Evolutionary conservation across 1,140 invertebrate species (phyloP).

Genomic region (Polyergus mexicanus): DNA sequence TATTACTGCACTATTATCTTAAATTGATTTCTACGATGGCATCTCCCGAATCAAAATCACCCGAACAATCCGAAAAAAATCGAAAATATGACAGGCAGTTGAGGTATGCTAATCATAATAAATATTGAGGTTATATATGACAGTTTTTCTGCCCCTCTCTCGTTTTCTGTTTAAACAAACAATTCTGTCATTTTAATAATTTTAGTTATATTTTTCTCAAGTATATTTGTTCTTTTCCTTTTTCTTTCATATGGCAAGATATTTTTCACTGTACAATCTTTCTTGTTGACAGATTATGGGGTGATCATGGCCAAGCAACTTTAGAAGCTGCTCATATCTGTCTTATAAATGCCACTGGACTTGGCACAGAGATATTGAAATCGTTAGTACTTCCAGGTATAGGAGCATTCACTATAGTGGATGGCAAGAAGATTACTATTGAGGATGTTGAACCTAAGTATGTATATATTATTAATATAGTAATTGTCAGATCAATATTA

Average conservation of each 20-base stretch:
- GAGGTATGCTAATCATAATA: slow-evolving; percentile 86
- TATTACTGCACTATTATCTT: not conserved
- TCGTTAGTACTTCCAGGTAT: slow-evolving; percentile 97
- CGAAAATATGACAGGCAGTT: slow-evolving; percentile 96
- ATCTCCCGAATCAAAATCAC: slow-evolving; percentile 92
- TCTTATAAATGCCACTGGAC: slow-evolving; percentile 96
- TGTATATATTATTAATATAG: slow-evolving; percentile 70
- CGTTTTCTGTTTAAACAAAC: not conserved
- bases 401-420: slow-evolving; percentile 98
- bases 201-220: not conserved
- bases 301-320: slow-evolving; percentile 97
- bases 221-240: not conserved
- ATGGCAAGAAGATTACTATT: slow-evolving; percentile 94
- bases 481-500: no score
- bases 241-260: not conserved
- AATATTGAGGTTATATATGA: slow-evolving; percentile 41
- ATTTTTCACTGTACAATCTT: not conserved
- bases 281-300: slow-evolving; percentile 93
- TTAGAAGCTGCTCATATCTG: slow-evolving; percentile 97
- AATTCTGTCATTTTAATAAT: not conserved
- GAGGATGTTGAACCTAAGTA: slow-evolving; percentile 98
- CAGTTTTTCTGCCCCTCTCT: not conserved
- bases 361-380: slow-evolving; percentile 98
- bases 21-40: slow-evolving; percentile 87
- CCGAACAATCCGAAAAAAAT: slow-evolving; percentile 92